A percentile compares a stretch with the other conserved stretches of the same genome.
These are phyloP conservation scores for Cynopterus brachyotis DNA, from an alignment of 2,113 vertebrate genomes.

Conservation along the genomic window DNA sequence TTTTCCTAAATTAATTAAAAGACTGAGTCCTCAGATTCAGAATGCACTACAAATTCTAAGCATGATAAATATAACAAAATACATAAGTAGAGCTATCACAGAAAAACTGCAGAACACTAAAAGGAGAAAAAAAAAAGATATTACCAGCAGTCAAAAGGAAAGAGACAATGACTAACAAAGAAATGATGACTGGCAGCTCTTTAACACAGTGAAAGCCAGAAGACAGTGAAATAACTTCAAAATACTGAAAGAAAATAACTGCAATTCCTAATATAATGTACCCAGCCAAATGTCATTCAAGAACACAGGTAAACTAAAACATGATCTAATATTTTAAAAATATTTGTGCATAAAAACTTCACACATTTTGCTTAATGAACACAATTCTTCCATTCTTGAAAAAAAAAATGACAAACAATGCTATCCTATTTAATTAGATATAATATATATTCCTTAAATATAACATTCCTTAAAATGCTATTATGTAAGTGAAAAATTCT, in stretches of 20 bases:
- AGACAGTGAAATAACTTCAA: neutral
- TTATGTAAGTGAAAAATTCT: neutral
- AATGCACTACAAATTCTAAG: neutral
- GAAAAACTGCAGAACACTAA: neutral
- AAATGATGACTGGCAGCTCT: neutral
- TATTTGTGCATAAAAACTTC: neutral
- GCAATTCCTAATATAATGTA: neutral
- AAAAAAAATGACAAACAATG: neutral
- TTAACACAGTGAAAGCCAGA: neutral
- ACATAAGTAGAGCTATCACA: neutral
- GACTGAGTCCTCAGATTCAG: neutral
- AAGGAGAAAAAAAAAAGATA: neutral
- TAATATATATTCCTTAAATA: neutral
- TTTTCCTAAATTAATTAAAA: neutral
- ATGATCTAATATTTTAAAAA: neutral
- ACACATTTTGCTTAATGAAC: neutral
- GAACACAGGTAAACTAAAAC: neutral
- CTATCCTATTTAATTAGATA: neutral
- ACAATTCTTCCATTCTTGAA: neutral
- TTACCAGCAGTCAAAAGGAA: neutral
- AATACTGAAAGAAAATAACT: neutral
- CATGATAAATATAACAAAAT: neutral
- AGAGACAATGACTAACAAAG: neutral
- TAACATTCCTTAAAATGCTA: neutral
- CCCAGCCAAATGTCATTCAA: neutral